phyloP scores from a whole-genome alignment of 2,888 invertebrate genomes.

The Stenoptilia bipunctidactyla region DNA sequence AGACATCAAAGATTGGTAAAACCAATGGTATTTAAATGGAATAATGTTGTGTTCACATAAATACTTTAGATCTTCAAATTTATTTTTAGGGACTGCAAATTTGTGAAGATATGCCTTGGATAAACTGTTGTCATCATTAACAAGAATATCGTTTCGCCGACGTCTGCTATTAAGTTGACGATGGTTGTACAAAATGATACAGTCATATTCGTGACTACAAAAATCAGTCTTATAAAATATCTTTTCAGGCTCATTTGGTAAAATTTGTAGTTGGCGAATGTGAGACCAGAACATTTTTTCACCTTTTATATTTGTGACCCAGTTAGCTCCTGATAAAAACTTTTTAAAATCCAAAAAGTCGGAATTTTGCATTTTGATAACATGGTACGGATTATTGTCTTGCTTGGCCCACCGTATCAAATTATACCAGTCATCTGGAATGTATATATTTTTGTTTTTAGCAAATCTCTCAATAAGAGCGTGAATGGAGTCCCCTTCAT shows the following conservation, averaged over 20 bases:
- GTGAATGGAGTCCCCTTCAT: background rate
- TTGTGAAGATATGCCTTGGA: too few relatives aligned
- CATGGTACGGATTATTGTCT: background rate
- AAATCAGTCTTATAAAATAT: conserved; percentile 1
- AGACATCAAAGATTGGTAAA: too few relatives aligned
- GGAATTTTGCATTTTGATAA: background rate
- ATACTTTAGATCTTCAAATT: too few relatives aligned
- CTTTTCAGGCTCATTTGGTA: background rate
- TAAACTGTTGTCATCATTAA: too few relatives aligned
- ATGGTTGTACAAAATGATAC: background rate
- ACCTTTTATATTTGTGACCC: background rate
- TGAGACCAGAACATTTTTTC: conserved; percentile 1
- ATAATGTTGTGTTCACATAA: too few relatives aligned
- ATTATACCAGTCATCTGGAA: conserved; percentile 1
- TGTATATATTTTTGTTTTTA: background rate
- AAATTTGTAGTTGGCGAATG: background rate
- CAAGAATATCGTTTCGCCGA: background rate
- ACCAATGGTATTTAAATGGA: too few relatives aligned
- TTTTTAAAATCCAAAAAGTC: background rate
- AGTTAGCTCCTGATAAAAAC: background rate
- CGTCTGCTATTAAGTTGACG: background rate
- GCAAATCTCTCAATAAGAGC: conserved; percentile 1
- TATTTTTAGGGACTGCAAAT: too few relatives aligned
- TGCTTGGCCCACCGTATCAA: conserved; percentile 1
- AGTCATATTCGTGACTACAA: conserved; percentile 1